Base-by-base conservation (phyloP, 2,797 vertebrate genomes). In the Propithecus deckenii region DNA sequence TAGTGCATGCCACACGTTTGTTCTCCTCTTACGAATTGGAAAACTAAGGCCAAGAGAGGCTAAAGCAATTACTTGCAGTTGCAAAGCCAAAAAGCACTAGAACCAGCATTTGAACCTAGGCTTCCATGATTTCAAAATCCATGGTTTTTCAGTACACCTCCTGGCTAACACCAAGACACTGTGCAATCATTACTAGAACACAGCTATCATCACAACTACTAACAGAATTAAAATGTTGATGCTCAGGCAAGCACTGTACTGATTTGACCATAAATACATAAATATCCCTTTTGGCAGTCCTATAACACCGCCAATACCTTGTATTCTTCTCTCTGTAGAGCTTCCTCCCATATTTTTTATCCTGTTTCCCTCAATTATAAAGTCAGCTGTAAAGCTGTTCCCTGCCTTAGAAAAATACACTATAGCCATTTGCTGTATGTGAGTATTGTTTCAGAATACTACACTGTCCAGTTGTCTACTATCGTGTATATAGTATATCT, bases 261-360 rank as follows among this genome's bases (percentile, higher is more conserved):
- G 48, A 78, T 15, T 65, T 25, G 20, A 4, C 65, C 32, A 35
- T 23, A n/a, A 55, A 43, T 55, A 9, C 4, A 18, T 22, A 61
- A 90, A 13, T 35, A 55, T 46, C 23, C 30, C 28, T 52, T 48
- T 74, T 17, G 43, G 15, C n/a, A 43, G 7, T n/a, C 4, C 14
- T 35, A 14, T 3, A 1, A 10, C 1, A 43, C n/a, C 2, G 43
- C 14, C 5, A n/a, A 4, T 10, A 41, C 32, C 30, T 59, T 13
- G 4, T 9, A 3, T 23, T 67, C 23, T 48, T 32, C 38, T 69
- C 38, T 74, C 35, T 22, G 59, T 32, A 11, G 7, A 85, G 14
- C 14, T 48, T 93, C 30, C 67, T 79, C 78, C 6, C 13, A 30
- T 7, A 2, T 28, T 74, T 13, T 81, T 89, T 50, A 52, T 50